phyloP scores from a whole-genome alignment of 1,140 invertebrate species.

The Drosophila arawakana region DNA sequence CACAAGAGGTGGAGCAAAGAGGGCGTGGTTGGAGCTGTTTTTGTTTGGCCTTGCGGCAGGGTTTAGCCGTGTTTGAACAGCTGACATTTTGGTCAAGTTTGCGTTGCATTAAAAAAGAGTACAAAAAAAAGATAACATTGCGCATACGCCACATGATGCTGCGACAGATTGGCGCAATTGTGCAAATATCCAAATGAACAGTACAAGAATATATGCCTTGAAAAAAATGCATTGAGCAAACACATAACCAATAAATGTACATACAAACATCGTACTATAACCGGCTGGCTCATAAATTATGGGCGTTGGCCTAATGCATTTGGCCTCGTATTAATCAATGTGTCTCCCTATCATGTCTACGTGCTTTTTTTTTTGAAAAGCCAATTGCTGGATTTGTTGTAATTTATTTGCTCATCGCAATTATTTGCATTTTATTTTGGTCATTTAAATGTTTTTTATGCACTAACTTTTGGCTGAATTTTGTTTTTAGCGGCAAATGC shows the following conservation, averaged over 20 bases:
- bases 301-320: conserved; percentile 72
- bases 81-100: conserved; percentile 76
- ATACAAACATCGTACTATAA: conserved; percentile 1
- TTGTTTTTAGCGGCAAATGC: conserved; percentile 46
- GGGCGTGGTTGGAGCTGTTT: conserved; percentile 27
- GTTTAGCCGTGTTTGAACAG: conserved; percentile 65
- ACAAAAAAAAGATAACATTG: conserved; percentile 27
- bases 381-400: conserved; percentile 44
- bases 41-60: conserved; percentile 30
- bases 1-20: conserved; percentile 12
- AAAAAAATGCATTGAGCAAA: conserved; percentile 60
- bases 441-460: conserved; percentile 36
- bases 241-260: conserved; percentile 51
- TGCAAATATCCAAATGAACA: conserved; percentile 33
- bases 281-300: conserved; percentile 64
- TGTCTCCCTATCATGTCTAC: conserved; percentile 53
- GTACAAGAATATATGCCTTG: conserved; percentile 41
- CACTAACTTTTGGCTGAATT: conserved; percentile 12
- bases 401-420: conserved; percentile 71
- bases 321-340: conserved; percentile 79
- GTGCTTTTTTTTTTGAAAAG: conserved; percentile 46
- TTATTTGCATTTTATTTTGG: conserved; percentile 73
- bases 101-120: conserved; percentile 31
- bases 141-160: conserved; percentile 46
- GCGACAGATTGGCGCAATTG: conserved; percentile 21